Evolutionary conservation across 35 echinoderm and acorn worm genomes (phyloP), one percentile per base, ranked within the genome.

Genomic region (Eucidaris tribuloides): DNA sequence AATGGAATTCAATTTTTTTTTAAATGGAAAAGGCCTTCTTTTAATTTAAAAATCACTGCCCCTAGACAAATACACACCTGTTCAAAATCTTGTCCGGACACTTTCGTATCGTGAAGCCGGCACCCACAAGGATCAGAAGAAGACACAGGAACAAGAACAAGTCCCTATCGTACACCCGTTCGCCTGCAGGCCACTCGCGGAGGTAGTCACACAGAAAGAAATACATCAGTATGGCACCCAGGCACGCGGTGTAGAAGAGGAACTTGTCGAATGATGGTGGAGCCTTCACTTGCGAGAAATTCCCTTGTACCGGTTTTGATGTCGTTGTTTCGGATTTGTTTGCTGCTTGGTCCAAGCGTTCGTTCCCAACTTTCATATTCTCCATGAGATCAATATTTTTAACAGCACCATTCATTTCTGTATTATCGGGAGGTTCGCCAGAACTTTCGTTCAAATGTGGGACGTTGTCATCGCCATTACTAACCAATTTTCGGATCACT

Each of bases 231-330:
- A 92, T 82, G 19, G 59, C 62, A 17, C 90, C 90, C 22, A 92
- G 81, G 6, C 80, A 24, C 56, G 56, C 68, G 33, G 57, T 45
- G 58, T 87, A 92, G 45, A 76, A 30, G 46, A 92, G 52, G 58
- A 92, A 92, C 4, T 77, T 35, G 33, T 92, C 84, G 58, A 92
- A 87, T 9, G 83, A 78, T 25, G 90, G 90, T 62, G 78, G 90
- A 45, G 90, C 78, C 59, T 87, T 82, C 48, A 87, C 58, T 36
- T 81, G 62, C 35, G 90, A 86, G 46, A 92, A 87, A 23, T 71
- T 68, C 9, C 7, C 83, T 81, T 62, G 74, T 1, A 19, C 46
- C 4, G 50, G 25, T 0, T 84, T 58, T 42, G 7, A 13, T 41
- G 49, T 42, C 48, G 27, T 11, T 40, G 62, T 78, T 60, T 41